Evolutionary conservation across 2,113 vertebrate species (phyloP), one percentile per base, ranked within the genome.

Genomic region (Oreochromis niloticus): DNA sequence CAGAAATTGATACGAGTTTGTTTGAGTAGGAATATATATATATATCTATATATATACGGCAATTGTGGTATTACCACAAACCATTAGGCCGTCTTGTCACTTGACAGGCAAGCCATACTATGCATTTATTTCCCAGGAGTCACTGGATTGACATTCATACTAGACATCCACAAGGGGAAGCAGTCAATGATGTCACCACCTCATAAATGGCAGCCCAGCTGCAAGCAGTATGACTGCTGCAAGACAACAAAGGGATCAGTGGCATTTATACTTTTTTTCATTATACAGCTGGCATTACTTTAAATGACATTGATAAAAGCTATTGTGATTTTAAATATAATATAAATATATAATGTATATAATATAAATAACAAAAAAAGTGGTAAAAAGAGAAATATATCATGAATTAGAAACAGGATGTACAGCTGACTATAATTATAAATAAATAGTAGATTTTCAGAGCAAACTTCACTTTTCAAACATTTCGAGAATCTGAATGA

Each of bases 121-220:
- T 34, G 24, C 12, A 19, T 71, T 85, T 59, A 86, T 89, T 91
- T 78, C 84, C 80, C 80, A 32, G 46, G 82, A 87, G 27, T 34
- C 63, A 30, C 4, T 79, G 84, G 75, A 79, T 82, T 92, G 27
- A 78, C 73, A 78, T 78, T 78, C 73, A 78, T 50, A 78, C 17
- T 30, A 78, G 68, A 84, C 81, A 78, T 48, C 80, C 80, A 56
- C 11, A 4, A 75, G 34, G 68, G 48, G 48, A 43, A 61, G 71
- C 4, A 39, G 84, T 89, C 83, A 66, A 10, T 63, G 86, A 85
- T 88, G 80, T 82, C 80, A 85, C 50, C 80, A 80, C 27, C 80
- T 19, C 7, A 73, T 36, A 43, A 81, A 84, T 50, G 85, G 52
- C 27, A 78, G 73, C 27, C 46, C 46, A 78, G 73, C 1, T 10